Conservation (phyloP, 2,888 invertebrate genomes). For the Ornithoptera priamus region DNA sequence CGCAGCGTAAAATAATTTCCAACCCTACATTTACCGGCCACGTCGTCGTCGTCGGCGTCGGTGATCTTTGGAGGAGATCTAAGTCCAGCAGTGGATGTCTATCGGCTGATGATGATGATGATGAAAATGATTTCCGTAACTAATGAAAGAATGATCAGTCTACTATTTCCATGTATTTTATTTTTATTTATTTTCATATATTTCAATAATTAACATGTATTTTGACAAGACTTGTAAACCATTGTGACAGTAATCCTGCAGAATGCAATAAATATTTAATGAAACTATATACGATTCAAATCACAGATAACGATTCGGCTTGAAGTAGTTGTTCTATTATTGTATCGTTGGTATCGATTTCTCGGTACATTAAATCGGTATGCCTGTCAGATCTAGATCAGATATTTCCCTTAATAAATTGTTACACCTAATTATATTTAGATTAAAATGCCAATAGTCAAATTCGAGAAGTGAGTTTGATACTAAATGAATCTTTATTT, state of each 20-base stretch:
- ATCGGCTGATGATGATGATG: too few relatives aligned
- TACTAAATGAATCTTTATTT: constrained; percentile 16
- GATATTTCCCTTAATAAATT: constrained; percentile 48
- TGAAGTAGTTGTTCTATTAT: constrained; percentile 30
- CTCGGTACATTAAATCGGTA: constrained; percentile 46
- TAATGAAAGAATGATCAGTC: too few relatives aligned
- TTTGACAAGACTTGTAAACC: constrained; percentile 23
- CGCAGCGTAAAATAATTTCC: too few relatives aligned
- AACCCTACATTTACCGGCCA: too few relatives aligned
- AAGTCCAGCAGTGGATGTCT: too few relatives aligned
- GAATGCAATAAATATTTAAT: constrained; percentile 28
- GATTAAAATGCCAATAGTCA: constrained; percentile 42
- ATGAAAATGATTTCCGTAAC: too few relatives aligned
- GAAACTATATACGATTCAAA: constrained; percentile 23
- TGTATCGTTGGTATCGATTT: constrained; percentile 46
- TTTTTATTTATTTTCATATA: neutral
- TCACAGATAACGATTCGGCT: constrained; percentile 24
- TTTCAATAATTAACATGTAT: constrained; percentile 22
- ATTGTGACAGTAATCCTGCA: constrained; percentile 24
- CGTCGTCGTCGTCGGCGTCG: too few relatives aligned
- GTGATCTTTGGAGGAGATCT: too few relatives aligned
- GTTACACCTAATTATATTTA: constrained; percentile 43
- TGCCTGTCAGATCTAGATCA: constrained; percentile 42
- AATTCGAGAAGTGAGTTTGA: constrained; percentile 30
- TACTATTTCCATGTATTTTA: neutral